A percentile compares a stretch with the other conserved stretches of the same genome.
Evolutionary conservation across 2,888 invertebrate genomes (phyloP).

Genomic region (Torymus texanus): DNA sequence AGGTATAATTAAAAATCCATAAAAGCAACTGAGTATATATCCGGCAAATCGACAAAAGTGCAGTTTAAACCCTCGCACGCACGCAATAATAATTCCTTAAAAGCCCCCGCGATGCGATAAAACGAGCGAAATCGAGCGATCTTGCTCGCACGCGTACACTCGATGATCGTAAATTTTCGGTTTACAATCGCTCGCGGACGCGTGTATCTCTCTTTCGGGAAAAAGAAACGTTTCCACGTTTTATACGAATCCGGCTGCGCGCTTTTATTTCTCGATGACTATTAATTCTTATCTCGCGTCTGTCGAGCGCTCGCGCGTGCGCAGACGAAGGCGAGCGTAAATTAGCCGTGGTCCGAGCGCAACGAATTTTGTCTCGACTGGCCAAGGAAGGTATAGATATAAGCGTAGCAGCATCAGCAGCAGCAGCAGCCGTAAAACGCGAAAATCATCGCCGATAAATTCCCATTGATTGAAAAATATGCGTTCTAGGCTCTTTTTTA

Average conservation of each 20-base stretch:
- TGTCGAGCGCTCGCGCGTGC: neutral
- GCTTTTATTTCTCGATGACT: slow-evolving; percentile 41
- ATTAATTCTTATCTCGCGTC: slow-evolving; percentile 36
- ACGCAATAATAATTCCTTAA: no score
- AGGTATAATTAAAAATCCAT: slow-evolving; percentile 49
- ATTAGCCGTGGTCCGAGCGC: slow-evolving; percentile 38
- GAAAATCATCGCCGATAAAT: slow-evolving; percentile 57
- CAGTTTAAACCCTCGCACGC: no score
- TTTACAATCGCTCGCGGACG: slow-evolving; percentile 62
- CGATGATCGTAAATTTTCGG: slow-evolving; percentile 54
- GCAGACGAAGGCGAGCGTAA: slow-evolving; percentile 28
- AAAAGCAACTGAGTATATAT: slow-evolving; percentile 20
- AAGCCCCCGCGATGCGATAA: no score
- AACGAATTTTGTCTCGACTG: slow-evolving; percentile 27
- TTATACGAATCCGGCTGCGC: slow-evolving; percentile 31
- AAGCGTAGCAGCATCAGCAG: neutral
- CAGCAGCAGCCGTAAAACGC: slow-evolving; percentile 46
- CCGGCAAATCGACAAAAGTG: slow-evolving; percentile 5
- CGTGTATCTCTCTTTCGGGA: neutral
- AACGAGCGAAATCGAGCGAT: no score
- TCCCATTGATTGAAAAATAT: slow-evolving; percentile 56
- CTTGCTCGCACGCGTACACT: neutral
- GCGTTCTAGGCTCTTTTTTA: slow-evolving; percentile 39
- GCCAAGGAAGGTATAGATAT: neutral
- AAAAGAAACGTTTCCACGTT: slow-evolving; percentile 46